A percentile compares a stretch with the other conserved stretches of the same genome.
These are phyloP conservation scores for Pelosia muscerda DNA, from an alignment of 2,888 invertebrate genomes.

Conservation along the genomic window DNA sequence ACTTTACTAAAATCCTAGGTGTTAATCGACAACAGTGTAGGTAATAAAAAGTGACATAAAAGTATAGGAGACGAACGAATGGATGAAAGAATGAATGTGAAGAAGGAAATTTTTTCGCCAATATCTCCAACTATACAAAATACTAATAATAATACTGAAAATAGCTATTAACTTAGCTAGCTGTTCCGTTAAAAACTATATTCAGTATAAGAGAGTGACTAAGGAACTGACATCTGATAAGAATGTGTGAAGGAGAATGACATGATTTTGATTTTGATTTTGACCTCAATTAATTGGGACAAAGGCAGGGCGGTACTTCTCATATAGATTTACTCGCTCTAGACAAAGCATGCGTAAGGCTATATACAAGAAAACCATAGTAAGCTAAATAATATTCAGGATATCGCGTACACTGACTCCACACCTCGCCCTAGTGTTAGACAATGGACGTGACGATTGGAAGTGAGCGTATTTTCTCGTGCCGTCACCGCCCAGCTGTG, in stretches of 20 bases:
- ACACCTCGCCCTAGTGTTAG: slow-evolving; percentile 20
- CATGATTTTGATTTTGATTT: too few relatives aligned
- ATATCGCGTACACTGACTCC: slow-evolving; percentile 15
- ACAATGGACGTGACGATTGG: slow-evolving; percentile 47
- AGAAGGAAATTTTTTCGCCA: neutral
- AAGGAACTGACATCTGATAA: too few relatives aligned
- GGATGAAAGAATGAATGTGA: too few relatives aligned
- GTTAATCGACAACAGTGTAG: too few relatives aligned
- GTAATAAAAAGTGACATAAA: too few relatives aligned
- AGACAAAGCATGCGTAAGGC: neutral
- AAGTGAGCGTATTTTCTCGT: slow-evolving; percentile 43
- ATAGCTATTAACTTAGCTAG: neutral
- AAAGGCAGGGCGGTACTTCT: neutral
- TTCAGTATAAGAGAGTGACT: too few relatives aligned
- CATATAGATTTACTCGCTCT: neutral
- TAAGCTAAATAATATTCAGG: neutral
- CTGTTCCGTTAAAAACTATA: too few relatives aligned
- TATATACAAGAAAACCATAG: too few relatives aligned
- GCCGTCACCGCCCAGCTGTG: slow-evolving; percentile 27
- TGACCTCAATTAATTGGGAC: too few relatives aligned
- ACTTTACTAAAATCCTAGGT: too few relatives aligned
- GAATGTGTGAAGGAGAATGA: too few relatives aligned
- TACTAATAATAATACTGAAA: neutral
- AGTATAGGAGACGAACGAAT: too few relatives aligned
- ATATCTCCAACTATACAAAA: neutral